Conservation (phyloP, 2,888 invertebrate species). For the Leptinotarsa tumamoca region DNA sequence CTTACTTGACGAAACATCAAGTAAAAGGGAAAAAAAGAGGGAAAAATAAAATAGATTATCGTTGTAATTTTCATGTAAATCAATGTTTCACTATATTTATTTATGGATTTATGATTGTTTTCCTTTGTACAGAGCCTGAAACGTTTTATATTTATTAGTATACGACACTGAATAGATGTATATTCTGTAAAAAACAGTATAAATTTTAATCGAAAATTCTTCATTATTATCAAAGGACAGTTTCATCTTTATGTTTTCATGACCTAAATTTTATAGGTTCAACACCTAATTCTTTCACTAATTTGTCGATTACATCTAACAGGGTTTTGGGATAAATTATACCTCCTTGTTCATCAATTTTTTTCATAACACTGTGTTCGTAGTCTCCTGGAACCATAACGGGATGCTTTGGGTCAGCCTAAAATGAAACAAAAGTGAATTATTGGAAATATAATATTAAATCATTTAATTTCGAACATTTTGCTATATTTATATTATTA, state of each 20-base stretch:
- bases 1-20: too few relatives aligned
- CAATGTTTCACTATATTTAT: too few relatives aligned
- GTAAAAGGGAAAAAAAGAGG: too few relatives aligned
- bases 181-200: too few relatives aligned
- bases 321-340: slow-evolving; percentile 33
- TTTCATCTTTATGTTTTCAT: not conserved
- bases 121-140: too few relatives aligned
- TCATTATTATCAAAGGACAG: not conserved
- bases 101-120: too few relatives aligned
- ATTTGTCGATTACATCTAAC: slow-evolving; percentile 35
- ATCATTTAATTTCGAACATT: not conserved
- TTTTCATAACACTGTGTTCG: slow-evolving; percentile 10
- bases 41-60: too few relatives aligned
- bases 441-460: not conserved
- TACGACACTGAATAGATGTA: too few relatives aligned
- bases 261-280: slow-evolving; percentile 24
- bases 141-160: too few relatives aligned
- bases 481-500: not conserved
- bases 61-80: too few relatives aligned
- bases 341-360: slow-evolving; percentile 19
- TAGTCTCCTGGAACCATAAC: slow-evolving; percentile 26
- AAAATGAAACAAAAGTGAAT: not conserved
- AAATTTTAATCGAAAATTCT: too few relatives aligned
- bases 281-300: slow-evolving; percentile 64
- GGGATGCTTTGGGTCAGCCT: slow-evolving; percentile 26